Evolutionary conservation across 1,140 invertebrate species (phyloP).

Genomic region (Goniozus legneri): DNA sequence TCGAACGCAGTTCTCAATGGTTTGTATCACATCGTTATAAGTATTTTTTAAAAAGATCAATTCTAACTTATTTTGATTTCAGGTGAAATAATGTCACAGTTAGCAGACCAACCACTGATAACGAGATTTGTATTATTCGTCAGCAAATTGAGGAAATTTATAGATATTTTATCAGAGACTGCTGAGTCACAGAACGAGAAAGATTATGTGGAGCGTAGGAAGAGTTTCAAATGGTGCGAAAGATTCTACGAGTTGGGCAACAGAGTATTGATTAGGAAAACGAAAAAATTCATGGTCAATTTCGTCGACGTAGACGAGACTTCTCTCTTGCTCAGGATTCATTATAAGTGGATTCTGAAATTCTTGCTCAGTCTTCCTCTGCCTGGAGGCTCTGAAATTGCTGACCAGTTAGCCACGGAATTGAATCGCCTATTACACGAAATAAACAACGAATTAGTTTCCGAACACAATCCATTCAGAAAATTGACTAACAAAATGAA

Average conservation of each 20-base stretch:
- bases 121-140: conserved; percentile 48
- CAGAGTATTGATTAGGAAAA: conserved; percentile 20
- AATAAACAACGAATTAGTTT: conserved; percentile 16
- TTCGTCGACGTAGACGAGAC: conserved; percentile 34
- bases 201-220: conserved; percentile 23
- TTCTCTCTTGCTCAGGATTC: conserved; percentile 33
- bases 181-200: conserved; percentile 15
- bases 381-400: conserved; percentile 1
- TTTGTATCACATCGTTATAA: conserved; percentile 12
- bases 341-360: conserved; percentile 48
- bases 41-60: not conserved
- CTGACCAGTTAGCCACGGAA: conserved; percentile 1
- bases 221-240: conserved; percentile 49
- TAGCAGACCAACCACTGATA: conserved; percentile 54
- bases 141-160: conserved; percentile 38
- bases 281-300: conserved; percentile 19
- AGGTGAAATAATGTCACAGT: conserved; percentile 48
- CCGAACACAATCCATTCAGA: conserved; percentile 31
- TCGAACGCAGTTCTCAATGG: conserved; percentile 36
- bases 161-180: conserved; percentile 33
- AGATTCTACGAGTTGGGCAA: conserved; percentile 47
- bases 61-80: conserved; percentile 20
- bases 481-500: conserved; percentile 38
- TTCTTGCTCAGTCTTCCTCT: conserved; percentile 27
- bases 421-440: conserved; percentile 3